Evolutionary conservation across 2,797 vertebrate species (phyloP), one percentile per base, ranked within the genome.

Genomic region (Enteromius treurensis): DNA sequence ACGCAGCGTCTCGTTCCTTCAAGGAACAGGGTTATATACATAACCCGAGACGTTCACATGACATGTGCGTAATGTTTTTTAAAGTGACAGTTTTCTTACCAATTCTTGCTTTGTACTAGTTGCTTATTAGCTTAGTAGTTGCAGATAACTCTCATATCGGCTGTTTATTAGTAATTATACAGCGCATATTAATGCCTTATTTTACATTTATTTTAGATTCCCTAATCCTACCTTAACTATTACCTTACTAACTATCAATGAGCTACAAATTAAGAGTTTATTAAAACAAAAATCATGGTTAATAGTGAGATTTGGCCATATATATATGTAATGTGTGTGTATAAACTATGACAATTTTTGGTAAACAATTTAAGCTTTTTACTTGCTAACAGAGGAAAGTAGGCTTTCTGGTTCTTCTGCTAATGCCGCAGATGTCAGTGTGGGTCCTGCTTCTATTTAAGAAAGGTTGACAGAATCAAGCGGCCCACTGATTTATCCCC

Each of bases 381-480:
- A 77, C 45, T 23, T 62, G n/a, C 75, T 29, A 17, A 55, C 17
- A 42, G 67, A 3, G 45, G 23, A 14, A 29, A 10, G 34, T 42
- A 29, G 60, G 53, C 81, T n/a, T 80, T 49, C 47, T 71, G 53
- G 68, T 21, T 51, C 47, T 26, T 78, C 68, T 45, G n/a, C 78
- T 55, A 34, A 42, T 9, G 40, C 71, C 1, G 69, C 62, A 55
- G 45, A 67, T 58, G 64, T 37, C 69, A 78, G 88, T 77, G 64
- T 80, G 70, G 49, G 55, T 53, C 32, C 62, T 49, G 70, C 21
- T 70, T 70, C 37, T 45, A 26, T 74, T 34, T 26, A 23, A 53
- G 67, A 71, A 32, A 19, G 19, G 49, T 37, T 85, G 77, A 29
- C 80, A 60, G 53, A 80, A 86, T 86, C 83, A 84, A 86, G 82